A percentile compares a stretch with the other conserved stretches of the same genome.
phyloP scores from a whole-genome alignment of 2,113 vertebrate genomes.

The Narcine bancroftii region DNA sequence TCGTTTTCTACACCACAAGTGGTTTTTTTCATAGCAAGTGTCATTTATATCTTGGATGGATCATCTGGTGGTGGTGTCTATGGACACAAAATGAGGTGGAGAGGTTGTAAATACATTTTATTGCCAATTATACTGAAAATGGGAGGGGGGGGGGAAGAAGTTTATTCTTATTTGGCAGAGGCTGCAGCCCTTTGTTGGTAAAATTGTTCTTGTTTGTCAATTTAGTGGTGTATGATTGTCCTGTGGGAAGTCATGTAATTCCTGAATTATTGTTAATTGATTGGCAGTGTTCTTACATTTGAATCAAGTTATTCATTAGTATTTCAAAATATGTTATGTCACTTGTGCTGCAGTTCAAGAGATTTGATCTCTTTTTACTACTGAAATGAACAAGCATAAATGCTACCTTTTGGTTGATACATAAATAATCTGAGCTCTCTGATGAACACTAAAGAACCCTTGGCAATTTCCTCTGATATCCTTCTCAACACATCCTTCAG shows the following conservation, averaged over 20 bases:
- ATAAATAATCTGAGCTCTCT: not conserved
- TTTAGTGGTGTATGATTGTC: not conserved
- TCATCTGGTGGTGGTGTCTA: not conserved
- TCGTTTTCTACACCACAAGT: not conserved
- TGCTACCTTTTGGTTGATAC: not conserved
- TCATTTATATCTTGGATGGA: not conserved
- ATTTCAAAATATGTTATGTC: not conserved
- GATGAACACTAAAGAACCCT: not conserved
- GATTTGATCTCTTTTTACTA: not conserved
- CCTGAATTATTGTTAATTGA: not conserved
- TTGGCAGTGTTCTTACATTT: not conserved
- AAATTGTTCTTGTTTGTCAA: not conserved
- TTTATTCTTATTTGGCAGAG: too few relatives aligned
- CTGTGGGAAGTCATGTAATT: not conserved
- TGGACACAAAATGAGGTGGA: not conserved
- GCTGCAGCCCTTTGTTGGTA: too few relatives aligned
- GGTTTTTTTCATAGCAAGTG: not conserved
- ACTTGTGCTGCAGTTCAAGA: not conserved
- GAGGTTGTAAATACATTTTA: not conserved
- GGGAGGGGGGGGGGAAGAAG: too few relatives aligned
- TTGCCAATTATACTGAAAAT: not conserved
- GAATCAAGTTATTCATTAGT: not conserved
- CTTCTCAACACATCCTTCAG: not conserved
- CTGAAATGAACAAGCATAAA: not conserved
- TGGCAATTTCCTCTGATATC: not conserved